These are phyloP conservation scores for Limnephilus lunatus DNA, from an alignment of 2,888 invertebrate species.

Conservation along the genomic window DNA sequence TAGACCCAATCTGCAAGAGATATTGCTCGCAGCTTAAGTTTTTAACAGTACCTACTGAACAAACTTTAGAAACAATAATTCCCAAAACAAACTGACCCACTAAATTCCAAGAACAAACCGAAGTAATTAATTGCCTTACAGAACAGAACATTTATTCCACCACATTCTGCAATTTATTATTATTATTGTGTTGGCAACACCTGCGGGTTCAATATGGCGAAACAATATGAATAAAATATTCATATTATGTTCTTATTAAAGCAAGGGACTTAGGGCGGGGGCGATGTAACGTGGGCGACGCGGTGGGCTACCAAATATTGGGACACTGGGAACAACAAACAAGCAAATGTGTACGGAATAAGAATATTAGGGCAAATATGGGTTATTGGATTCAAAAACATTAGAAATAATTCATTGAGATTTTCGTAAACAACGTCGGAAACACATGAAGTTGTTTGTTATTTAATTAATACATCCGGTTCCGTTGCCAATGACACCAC, in stretches of 20 bases:
- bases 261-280: not conserved
- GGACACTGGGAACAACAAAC: not conserved
- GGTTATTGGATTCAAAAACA: not conserved
- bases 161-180: not conserved
- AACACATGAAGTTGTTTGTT: not conserved
- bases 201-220: not conserved
- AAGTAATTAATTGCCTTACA: not conserved
- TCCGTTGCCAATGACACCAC: too few relatives aligned
- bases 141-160: not conserved
- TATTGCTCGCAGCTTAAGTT: not conserved
- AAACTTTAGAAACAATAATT: not conserved
- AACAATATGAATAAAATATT: not conserved
- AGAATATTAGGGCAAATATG: not conserved
- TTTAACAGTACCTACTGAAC: not conserved
- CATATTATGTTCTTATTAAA: not conserved
- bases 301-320: not conserved
- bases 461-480: too few relatives aligned
- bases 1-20: not conserved
- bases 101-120: not conserved
- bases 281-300: not conserved
- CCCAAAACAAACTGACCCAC: not conserved
- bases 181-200: not conserved
- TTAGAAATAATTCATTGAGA: not conserved
- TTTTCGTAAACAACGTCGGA: not conserved
- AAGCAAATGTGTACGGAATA: not conserved